phyloP scores from a whole-genome alignment of 2,797 vertebrate species.

The Artibeus lituratus region DNA sequence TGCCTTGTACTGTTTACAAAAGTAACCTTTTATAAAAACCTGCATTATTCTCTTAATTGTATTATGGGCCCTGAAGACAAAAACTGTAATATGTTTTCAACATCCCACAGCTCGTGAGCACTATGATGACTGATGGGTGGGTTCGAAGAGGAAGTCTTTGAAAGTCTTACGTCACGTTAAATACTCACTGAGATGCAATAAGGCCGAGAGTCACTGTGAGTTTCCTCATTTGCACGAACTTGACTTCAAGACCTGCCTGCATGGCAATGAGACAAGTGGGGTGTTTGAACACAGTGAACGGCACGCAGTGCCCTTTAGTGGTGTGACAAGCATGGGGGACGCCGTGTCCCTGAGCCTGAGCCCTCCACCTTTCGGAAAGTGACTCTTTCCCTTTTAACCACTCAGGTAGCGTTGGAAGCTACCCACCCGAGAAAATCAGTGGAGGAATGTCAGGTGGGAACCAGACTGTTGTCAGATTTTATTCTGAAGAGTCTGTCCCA shows the following conservation, averaged over 20 bases:
- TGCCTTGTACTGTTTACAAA: background rate
- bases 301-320: rapidly evolving
- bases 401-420: background rate
- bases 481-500: background rate
- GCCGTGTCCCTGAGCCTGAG: rapidly evolving
- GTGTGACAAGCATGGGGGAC: rapidly evolving
- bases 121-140: too few relatives aligned
- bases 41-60: background rate
- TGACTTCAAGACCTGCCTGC: background rate
- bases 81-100: background rate
- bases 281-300: background rate
- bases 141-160: background rate
- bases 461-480: background rate
- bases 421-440: background rate
- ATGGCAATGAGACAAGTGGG: background rate
- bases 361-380: background rate
- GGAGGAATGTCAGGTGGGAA: background rate
- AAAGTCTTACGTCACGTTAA: too few relatives aligned
- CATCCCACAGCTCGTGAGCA: background rate
- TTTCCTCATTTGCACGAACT: background rate
- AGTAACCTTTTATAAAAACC: background rate
- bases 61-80: background rate
- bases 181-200: background rate
- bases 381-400: background rate
- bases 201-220: rapidly evolving